A percentile compares a stretch with the other conserved stretches of the same genome.
Evolutionary conservation across 2,797 vertebrate species (phyloP).

Genomic region (Takifugu rubripes): DNA sequence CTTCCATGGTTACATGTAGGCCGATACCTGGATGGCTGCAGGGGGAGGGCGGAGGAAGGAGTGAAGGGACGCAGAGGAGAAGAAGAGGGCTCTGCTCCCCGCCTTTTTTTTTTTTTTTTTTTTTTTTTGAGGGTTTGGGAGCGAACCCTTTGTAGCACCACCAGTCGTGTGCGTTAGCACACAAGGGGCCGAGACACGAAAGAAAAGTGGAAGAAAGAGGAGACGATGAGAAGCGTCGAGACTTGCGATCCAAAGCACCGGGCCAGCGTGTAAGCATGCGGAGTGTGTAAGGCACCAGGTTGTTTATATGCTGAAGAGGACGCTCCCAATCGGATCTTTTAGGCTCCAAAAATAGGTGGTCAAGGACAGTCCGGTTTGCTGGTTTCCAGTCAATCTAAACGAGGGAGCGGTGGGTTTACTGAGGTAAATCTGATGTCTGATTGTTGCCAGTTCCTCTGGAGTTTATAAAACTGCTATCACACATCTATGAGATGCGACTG

Average conservation of each 20-base stretch:
- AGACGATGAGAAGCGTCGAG: slow-evolving; percentile 59
- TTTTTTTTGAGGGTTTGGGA: slow-evolving; percentile 40
- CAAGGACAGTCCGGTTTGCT: slow-evolving; percentile 73
- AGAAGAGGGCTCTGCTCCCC: slow-evolving; percentile 51
- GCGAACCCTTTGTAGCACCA: slow-evolving; percentile 68
- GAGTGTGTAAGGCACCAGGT: slow-evolving; percentile 85
- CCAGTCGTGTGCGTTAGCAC: slow-evolving; percentile 69
- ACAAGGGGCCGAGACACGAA: slow-evolving; percentile 63
- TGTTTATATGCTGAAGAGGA: slow-evolving; percentile 81
- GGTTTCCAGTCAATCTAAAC: slow-evolving; percentile 75
- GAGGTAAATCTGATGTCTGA: slow-evolving; percentile 75
- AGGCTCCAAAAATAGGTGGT: slow-evolving; percentile 74
- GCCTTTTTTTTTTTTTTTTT: slow-evolving; percentile 14
- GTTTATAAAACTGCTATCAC: slow-evolving; percentile 76
- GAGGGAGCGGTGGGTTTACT: slow-evolving; percentile 65
- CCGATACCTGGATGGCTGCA: slow-evolving; percentile 76
- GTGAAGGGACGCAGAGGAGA: slow-evolving; percentile 51
- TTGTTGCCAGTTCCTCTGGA: slow-evolving; percentile 74
- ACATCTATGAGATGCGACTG: slow-evolving; percentile 77
- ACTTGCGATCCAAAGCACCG: slow-evolving; percentile 80
- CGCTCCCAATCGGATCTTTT: slow-evolving; percentile 71
- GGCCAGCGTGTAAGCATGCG: slow-evolving; percentile 84
- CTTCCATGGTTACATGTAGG: slow-evolving; percentile 80
- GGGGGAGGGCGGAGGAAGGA: slow-evolving; percentile 40
- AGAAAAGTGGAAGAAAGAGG: slow-evolving; percentile 3